Base-by-base conservation (phyloP, 1,140 invertebrate genomes). In the Temnothorax curvispinosus region DNA sequence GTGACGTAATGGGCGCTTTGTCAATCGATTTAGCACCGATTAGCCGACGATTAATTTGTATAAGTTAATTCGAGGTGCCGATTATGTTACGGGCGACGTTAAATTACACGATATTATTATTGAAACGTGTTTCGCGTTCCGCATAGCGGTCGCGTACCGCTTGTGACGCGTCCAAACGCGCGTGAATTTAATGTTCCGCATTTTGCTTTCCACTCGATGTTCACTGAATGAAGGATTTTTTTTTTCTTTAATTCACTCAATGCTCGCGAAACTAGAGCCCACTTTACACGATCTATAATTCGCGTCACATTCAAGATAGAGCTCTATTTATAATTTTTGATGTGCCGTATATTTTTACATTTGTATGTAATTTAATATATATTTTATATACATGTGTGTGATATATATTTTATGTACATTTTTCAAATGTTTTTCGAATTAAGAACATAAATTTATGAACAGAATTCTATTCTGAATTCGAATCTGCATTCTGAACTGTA, bases 31-130 rank as follows among this genome's bases (percentile, higher is more conserved):
- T 65, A 56, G n/a, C 27, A 32, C 27, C 62, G n/a, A 69, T 69
- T 69, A 81, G 38, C 5, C 64, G 50, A 71, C 52, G 18, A 81
- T 81, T 71, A 81, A 81, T 81, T 81, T 8, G 15, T 71, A 58
- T 58, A 56, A 71, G 21, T 71, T 81, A 81, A 81, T 81, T n/a
- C 58, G 50, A 27, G 3, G n/a, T 32, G 13, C 5, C 64, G 52
- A 81, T 81, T 69, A 81, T 54, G 35, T 13, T 65, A 21, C 21
- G 8, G 4, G 18, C 13, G 15, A 21, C 7, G 32, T 56, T 56
- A 56, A 71, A 71, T 81, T 71, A 21, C 50, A 41, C 8, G 38
- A 27, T 52, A 76, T 71, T 54, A 54, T 54, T 71, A 41, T 5
- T 32, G 50, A 32, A 71, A 81, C 64, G 78, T 56, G 50, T 47